Evolutionary conservation across 2,113 vertebrate species (phyloP).

Genomic region (Phocoena phocoena): DNA sequence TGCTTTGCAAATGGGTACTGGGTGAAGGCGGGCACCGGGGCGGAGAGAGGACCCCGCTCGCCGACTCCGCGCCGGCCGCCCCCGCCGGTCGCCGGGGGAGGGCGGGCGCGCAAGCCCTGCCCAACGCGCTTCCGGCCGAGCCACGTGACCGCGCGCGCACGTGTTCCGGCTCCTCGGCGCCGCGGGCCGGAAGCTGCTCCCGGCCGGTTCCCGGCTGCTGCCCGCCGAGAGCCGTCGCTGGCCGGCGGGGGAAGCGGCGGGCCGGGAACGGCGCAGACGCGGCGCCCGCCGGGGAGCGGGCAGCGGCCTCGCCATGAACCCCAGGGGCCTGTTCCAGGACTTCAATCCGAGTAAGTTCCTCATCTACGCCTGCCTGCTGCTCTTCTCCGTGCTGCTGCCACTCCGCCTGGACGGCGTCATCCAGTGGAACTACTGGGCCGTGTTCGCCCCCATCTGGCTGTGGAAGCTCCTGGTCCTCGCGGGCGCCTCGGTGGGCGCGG

Average conservation of each 20-base stretch:
- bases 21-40: neutral
- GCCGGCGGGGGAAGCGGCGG: neutral
- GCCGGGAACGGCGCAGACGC: neutral
- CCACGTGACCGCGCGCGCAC: constrained; percentile 66
- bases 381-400: constrained; percentile 96
- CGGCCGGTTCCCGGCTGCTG: rapidly evolving
- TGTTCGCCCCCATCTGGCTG: constrained; percentile 97
- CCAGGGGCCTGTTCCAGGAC: constrained; percentile 75
- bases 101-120: neutral
- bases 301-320: constrained; percentile 68
- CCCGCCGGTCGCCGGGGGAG: neutral
- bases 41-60: rapidly evolving
- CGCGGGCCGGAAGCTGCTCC: neutral
- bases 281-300: neutral
- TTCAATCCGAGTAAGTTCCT: constrained; percentile 94
- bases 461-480: constrained; percentile 97
- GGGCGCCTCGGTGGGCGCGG: constrained; percentile 95
- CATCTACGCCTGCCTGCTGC: constrained; percentile 97
- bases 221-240: neutral
- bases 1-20: neutral
- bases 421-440: constrained; percentile 98
- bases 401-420: constrained; percentile 94
- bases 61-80: neutral
- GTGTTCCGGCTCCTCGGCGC: constrained; percentile 8
- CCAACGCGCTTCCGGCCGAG: neutral